Conservation (phyloP, 30 jellyfish, hydroid and myxozoan species). For the Nemopilema nomurai region DNA sequence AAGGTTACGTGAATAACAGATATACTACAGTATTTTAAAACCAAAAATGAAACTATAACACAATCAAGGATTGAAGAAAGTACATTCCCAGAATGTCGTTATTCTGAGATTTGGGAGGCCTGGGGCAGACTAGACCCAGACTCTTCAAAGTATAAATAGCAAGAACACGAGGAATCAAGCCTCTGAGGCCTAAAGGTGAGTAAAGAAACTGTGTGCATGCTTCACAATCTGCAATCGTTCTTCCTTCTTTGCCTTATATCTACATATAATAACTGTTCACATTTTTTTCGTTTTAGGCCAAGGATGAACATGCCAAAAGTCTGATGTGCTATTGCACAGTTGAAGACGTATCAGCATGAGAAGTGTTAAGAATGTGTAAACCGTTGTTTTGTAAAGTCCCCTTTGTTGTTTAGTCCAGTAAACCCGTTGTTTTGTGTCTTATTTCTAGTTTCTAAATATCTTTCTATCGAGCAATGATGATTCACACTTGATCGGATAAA, state of each 20-base stretch:
- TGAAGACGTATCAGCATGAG: slow-evolving; percentile 45
- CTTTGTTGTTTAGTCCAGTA: not conserved
- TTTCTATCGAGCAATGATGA: slow-evolving; percentile 59
- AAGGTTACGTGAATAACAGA: too few species aligned
- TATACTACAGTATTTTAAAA: too few species aligned
- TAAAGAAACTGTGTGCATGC: not conserved
- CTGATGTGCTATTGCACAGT: slow-evolving; percentile 18
- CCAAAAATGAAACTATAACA: too few species aligned
- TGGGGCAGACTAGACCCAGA: not conserved
- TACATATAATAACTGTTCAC: too few species aligned
- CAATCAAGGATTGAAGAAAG: not conserved
- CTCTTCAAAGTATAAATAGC: not conserved
- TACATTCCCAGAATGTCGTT: too few species aligned
- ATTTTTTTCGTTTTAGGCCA: slow-evolving; percentile 34
- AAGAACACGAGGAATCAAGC: not conserved
- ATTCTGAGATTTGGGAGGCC: not conserved
- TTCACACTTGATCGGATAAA: slow-evolving; percentile 53
- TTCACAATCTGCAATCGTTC: not conserved
- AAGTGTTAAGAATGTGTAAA: slow-evolving; percentile 42
- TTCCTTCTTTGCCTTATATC: too few species aligned
- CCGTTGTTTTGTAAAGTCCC: not conserved
- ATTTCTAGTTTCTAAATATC: not conserved
- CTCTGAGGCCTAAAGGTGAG: slow-evolving; percentile 33
- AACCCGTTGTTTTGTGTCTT: not conserved
- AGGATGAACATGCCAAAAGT: slow-evolving; percentile 63